phyloP scores from a whole-genome alignment of 2,888 invertebrate genomes.

The Hoplodrina ambigua region DNA sequence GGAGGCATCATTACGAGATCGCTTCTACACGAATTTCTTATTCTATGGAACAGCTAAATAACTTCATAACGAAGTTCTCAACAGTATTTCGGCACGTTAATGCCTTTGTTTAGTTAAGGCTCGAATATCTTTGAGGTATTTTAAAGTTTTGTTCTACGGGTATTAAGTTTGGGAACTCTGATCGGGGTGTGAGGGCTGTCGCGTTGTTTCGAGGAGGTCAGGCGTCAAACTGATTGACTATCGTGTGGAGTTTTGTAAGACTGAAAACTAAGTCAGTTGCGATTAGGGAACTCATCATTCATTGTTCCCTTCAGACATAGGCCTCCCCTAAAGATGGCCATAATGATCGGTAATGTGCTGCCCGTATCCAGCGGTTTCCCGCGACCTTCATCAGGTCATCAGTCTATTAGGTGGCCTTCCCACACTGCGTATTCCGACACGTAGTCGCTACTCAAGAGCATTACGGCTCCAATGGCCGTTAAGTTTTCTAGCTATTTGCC shows the following conservation, averaged over 20 bases:
- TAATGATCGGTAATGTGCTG: too few relatives aligned
- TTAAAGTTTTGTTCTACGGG: constrained; percentile 56
- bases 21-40: constrained; percentile 5
- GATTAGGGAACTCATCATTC: not conserved
- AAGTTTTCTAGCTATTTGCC: too few relatives aligned
- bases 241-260: not conserved
- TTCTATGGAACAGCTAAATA: constrained; percentile 53
- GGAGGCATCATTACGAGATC: not conserved
- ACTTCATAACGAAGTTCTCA: constrained; percentile 67
- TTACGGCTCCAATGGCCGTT: too few relatives aligned
- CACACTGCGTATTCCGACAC: too few relatives aligned
- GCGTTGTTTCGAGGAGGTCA: constrained; percentile 16
- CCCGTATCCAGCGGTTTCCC: too few relatives aligned
- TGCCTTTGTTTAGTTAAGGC: constrained; percentile 64
- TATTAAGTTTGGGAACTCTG: constrained; percentile 51
- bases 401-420: too few relatives aligned
- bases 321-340: too few relatives aligned
- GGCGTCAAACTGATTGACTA: constrained; percentile 18
- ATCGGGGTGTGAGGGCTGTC: constrained; percentile 35
- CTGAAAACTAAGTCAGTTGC: not conserved
- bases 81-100: constrained; percentile 63
- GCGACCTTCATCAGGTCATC: too few relatives aligned
- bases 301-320: too few relatives aligned
- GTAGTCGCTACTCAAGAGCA: too few relatives aligned
- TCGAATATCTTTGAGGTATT: constrained; percentile 62